phyloP scores from a whole-genome alignment of 1,140 invertebrate species.

The Achatina immaculata region DNA sequence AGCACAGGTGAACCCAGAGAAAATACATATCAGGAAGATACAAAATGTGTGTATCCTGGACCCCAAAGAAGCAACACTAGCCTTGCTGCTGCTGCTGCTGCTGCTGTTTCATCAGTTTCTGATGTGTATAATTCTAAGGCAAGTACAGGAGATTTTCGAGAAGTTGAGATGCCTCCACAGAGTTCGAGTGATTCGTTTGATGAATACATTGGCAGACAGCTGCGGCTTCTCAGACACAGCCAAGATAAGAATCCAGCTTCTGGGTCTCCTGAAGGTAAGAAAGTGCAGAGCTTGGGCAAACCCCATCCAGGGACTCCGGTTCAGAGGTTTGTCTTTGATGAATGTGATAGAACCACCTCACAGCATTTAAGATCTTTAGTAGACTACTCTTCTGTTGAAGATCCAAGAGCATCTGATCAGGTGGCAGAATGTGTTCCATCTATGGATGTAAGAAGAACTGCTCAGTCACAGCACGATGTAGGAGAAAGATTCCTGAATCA shows the following conservation, averaged over 20 bases:
- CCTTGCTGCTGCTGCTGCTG: not conserved
- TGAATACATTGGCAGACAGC: not conserved
- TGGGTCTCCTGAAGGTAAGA: not conserved
- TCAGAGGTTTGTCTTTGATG: not conserved
- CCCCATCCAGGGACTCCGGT: not conserved
- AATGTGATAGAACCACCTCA: not conserved
- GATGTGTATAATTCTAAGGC: too few species aligned
- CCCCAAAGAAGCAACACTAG: not conserved
- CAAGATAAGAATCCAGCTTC: not conserved
- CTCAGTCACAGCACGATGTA: not conserved
- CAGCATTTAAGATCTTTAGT: not conserved
- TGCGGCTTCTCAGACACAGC: not conserved
- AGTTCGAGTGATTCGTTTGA: not conserved
- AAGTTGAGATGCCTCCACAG: not conserved
- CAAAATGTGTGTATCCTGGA: not conserved
- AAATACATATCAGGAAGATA: not conserved
- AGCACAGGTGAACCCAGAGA: not conserved
- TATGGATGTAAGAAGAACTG: not conserved
- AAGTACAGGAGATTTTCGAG: not conserved
- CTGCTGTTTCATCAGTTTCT: too few species aligned
- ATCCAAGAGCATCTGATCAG: not conserved
- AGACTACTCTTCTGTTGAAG: not conserved
- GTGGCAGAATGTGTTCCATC: not conserved
- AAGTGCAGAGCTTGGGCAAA: not conserved
- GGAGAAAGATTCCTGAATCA: not conserved